These are phyloP conservation scores for Carterocephalus palaemon DNA, from an alignment of 2,888 invertebrate genomes.

Conservation along the genomic window DNA sequence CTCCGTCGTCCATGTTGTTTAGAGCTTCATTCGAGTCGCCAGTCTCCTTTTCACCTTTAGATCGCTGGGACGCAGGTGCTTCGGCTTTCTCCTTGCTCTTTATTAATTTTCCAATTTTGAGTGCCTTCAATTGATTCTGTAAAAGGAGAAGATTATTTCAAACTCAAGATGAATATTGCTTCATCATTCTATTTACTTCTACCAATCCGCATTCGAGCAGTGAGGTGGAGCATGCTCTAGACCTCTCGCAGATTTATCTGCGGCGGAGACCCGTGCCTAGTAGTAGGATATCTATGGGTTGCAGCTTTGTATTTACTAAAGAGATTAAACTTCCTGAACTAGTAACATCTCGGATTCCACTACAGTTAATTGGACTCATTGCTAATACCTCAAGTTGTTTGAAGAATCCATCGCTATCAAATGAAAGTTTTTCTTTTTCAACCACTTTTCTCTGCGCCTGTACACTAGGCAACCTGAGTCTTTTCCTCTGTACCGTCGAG, in stretches of 20 bases:
- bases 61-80: conserved; percentile 52
- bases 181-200: too few species aligned
- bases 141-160: neutral
- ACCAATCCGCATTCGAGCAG: too few species aligned
- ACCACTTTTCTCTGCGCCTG: conserved; percentile 46
- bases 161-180: too few species aligned
- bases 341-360: too few species aligned
- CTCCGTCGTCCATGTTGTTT: conserved; percentile 41
- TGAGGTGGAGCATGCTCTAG: too few species aligned
- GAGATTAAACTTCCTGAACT: too few species aligned
- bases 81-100: conserved; percentile 54
- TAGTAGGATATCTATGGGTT: too few species aligned
- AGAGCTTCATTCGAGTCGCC: conserved; percentile 47
- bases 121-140: conserved; percentile 67
- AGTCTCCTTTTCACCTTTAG: conserved; percentile 55
- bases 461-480: conserved; percentile 56
- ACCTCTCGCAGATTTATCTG: too few species aligned
- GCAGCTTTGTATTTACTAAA: too few species aligned
- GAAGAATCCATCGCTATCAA: conserved; percentile 64
- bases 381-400: conserved; percentile 64
- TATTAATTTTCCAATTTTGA: conserved; percentile 57
- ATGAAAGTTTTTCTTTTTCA: conserved; percentile 43
- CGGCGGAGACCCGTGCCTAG: too few species aligned
- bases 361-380: too few species aligned
- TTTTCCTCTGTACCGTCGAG: conserved; percentile 52